phyloP scores from a whole-genome alignment of 2,888 invertebrate genomes.

The Rotaria magnacalcarata region DNA sequence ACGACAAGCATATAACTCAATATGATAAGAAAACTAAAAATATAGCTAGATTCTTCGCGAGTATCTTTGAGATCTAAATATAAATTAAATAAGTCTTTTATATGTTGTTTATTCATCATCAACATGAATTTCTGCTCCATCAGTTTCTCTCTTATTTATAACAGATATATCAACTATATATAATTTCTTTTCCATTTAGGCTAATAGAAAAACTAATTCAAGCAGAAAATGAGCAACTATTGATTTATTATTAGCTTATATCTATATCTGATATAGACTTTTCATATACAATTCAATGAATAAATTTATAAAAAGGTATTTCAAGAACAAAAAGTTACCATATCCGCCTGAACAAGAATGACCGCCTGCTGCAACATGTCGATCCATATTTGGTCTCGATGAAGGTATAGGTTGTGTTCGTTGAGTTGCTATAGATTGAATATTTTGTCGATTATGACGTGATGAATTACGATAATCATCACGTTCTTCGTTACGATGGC shows the following conservation, averaged over 20 bases:
- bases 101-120: background rate
- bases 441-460: background rate
- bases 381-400: background rate
- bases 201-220: background rate
- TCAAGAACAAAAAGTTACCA: background rate
- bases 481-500: background rate
- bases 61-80: background rate
- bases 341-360: background rate
- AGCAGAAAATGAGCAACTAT: background rate
- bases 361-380: background rate
- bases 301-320: background rate
- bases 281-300: background rate
- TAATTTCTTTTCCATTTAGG: background rate
- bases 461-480: background rate
- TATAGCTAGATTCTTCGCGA: slow-evolving; percentile 9
- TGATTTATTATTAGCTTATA: background rate
- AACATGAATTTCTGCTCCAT: background rate
- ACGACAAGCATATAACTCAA: slow-evolving; percentile 37
- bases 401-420: background rate
- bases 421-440: background rate
- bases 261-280: background rate
- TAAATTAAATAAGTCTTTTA: background rate
- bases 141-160: background rate
- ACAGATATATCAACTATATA: background rate
- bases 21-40: background rate